Percentiles rank a stretch among this genome's conserved stretches.
phyloP scores from a whole-genome alignment of 2,797 vertebrate genomes.

The Glyptemys insculpta region DNA sequence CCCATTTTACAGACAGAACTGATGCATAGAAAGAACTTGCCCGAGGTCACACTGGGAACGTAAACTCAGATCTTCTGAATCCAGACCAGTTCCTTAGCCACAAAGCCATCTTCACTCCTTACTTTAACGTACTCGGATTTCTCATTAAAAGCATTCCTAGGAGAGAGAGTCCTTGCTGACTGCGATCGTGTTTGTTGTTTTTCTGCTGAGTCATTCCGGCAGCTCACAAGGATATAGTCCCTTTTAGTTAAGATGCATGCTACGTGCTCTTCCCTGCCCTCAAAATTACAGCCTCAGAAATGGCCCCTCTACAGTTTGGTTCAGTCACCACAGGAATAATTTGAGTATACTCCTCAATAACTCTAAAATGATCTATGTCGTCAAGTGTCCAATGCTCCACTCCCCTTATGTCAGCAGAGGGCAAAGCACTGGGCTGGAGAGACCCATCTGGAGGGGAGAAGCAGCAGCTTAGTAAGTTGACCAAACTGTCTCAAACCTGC shows the following conservation, averaged over 20 bases:
- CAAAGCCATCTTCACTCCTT: background rate
- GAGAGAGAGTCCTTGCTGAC: background rate
- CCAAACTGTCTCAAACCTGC: background rate
- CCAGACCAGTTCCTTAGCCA: background rate
- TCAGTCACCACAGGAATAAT: background rate
- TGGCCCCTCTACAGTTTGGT: background rate
- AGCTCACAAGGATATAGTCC: background rate
- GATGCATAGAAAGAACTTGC: background rate
- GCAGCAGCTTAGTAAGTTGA: background rate
- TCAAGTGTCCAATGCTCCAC: background rate
- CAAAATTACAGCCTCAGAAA: background rate
- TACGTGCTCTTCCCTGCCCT: background rate
- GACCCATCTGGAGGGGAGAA: background rate
- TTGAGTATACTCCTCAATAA: too few species aligned
- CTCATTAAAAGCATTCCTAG: background rate
- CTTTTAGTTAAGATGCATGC: background rate
- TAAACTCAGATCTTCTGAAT: background rate
- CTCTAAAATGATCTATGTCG: background rate
- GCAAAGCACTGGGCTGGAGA: background rate
- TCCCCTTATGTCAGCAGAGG: background rate
- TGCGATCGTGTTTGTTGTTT: background rate
- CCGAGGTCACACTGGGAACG: rapidly evolving
- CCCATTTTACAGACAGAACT: rapidly evolving
- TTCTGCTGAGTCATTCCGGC: background rate
- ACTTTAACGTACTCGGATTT: background rate